A percentile compares a stretch with the other conserved stretches of the same genome.
Evolutionary conservation across 2,113 vertebrate species (phyloP).

Genomic region (Anas platyrhynchos): DNA sequence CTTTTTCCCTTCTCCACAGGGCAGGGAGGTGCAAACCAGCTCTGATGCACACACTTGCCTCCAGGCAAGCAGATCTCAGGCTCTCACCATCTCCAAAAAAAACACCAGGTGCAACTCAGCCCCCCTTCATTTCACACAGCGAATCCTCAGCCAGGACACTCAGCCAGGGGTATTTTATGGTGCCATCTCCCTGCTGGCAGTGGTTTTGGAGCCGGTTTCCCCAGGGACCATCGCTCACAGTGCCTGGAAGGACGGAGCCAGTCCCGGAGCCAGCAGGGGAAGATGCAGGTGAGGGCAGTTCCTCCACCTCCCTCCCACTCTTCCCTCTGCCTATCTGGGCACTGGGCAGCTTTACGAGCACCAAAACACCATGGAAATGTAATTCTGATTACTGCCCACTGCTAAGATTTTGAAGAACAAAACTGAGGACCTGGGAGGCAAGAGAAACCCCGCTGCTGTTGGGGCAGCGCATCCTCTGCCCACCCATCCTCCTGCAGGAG

Average conservation of each 20-base stretch:
- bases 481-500: not conserved
- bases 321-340: not conserved
- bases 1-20: not conserved
- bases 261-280: not conserved
- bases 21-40: not conserved
- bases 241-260: not conserved
- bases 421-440: not conserved
- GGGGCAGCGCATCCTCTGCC: rapidly evolving
- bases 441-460: not conserved
- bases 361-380: not conserved
- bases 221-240: not conserved
- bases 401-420: not conserved
- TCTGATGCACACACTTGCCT: not conserved
- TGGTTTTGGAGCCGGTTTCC: not conserved
- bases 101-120: not conserved
- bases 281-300: not conserved
- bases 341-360: not conserved
- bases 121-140: not conserved
- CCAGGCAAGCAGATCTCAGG: not conserved
- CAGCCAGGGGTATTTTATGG: not conserved
- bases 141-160: slow-evolving; percentile 20
- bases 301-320: not conserved
- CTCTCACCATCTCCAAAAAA: not conserved
- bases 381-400: not conserved
- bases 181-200: not conserved